A percentile compares a stretch with the other conserved stretches of the same genome.
These are phyloP conservation scores for Danio jaintianensis DNA, from an alignment of 2,797 vertebrate species.

Conservation along the genomic window DNA sequence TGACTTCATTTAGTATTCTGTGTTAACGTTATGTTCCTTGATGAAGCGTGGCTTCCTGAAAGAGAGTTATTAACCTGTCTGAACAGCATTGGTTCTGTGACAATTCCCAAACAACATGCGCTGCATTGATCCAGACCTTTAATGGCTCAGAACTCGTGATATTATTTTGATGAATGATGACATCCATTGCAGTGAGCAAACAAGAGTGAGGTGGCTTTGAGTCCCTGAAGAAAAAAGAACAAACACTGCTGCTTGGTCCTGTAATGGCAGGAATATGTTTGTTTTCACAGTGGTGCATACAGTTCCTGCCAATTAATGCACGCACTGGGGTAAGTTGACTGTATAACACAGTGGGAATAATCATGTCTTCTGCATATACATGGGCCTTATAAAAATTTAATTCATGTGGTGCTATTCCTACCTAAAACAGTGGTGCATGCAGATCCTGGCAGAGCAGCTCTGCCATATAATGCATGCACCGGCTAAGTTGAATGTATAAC, in stretches of 20 bases:
- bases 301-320: no score
- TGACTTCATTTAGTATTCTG: slow-evolving; percentile 47
- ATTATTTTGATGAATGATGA: slow-evolving; percentile 40
- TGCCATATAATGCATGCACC: no score
- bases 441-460: no score
- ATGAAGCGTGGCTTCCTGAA: slow-evolving; percentile 31
- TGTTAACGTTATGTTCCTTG: background rate
- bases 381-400: no score
- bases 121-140: slow-evolving; percentile 14
- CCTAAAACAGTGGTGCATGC: no score
- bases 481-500: no score
- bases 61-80: slow-evolving; percentile 36
- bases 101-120: background rate
- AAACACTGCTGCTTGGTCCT: background rate
- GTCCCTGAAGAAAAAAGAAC: background rate
- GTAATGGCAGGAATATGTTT: background rate
- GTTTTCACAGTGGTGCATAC: no score
- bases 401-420: no score
- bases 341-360: no score
- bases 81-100: slow-evolving; percentile 28
- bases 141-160: slow-evolving; percentile 19
- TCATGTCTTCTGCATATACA: no score
- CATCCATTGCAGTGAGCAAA: slow-evolving; percentile 16
- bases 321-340: no score
- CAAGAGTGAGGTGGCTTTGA: background rate